phyloP scores from a whole-genome alignment of 2,888 invertebrate species.

The Liopterus haemorrhoidalis region DNA sequence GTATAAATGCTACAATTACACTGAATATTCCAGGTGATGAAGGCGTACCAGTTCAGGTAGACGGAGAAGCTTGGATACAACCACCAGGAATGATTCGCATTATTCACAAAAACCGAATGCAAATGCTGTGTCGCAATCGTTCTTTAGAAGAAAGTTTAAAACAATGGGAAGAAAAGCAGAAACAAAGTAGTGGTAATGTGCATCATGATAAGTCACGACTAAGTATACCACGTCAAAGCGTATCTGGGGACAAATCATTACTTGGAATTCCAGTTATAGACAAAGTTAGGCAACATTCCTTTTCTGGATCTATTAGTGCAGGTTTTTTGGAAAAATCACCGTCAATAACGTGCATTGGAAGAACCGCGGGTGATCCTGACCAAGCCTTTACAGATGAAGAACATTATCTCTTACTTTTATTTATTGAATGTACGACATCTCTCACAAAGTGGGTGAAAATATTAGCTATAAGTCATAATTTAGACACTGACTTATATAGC shows the following conservation, averaged over 20 bases:
- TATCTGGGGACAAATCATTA: slow-evolving; percentile 44
- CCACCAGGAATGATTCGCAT: slow-evolving; percentile 94
- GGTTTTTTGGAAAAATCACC: slow-evolving; percentile 39
- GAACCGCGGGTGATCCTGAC: slow-evolving; percentile 42
- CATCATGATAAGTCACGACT: slow-evolving; percentile 32
- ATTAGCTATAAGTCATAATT: slow-evolving; percentile 61
- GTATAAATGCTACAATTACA: slow-evolving; percentile 8
- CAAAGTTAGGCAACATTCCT: slow-evolving; percentile 45
- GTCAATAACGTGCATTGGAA: slow-evolving; percentile 36
- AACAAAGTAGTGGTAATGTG: slow-evolving; percentile 44
- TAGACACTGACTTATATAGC: slow-evolving; percentile 69
- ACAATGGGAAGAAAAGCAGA: slow-evolving; percentile 80
- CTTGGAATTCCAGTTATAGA: slow-evolving; percentile 42
- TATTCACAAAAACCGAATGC: slow-evolving; percentile 93
- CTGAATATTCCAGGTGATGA: slow-evolving; percentile 68
- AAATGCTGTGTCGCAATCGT: slow-evolving; percentile 90
- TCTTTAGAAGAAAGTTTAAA: slow-evolving; percentile 84
- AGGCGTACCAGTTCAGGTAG: slow-evolving; percentile 92
- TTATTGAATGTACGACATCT: slow-evolving; percentile 77
- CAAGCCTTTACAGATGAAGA: slow-evolving; percentile 58
- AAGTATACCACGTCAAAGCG: slow-evolving; percentile 44
- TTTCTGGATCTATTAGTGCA: slow-evolving; percentile 41
- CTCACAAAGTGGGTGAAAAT: slow-evolving; percentile 77
- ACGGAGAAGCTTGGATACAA: slow-evolving; percentile 97
- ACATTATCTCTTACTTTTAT: slow-evolving; percentile 62